Conservation (phyloP, 2,113 vertebrate species). For the Melanostigma gelatinosum region DNA sequence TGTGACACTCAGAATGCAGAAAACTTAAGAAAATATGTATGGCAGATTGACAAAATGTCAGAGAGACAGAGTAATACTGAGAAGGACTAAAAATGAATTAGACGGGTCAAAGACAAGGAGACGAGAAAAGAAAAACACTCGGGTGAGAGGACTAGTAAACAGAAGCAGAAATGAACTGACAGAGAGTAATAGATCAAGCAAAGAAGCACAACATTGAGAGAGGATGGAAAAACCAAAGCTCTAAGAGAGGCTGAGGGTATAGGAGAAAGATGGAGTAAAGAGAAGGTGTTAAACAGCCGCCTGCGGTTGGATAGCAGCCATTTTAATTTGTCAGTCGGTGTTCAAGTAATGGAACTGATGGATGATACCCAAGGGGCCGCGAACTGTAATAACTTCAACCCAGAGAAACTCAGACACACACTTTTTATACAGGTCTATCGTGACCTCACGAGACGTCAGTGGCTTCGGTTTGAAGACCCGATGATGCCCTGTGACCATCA, state of each 20-base stretch:
- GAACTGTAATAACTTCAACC: slow-evolving; percentile 11
- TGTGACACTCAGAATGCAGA: background rate
- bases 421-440: background rate
- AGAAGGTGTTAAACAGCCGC: background rate
- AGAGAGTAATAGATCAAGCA: background rate
- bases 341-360: slow-evolving; percentile 44
- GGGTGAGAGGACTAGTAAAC: background rate
- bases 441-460: no score
- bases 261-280: background rate
- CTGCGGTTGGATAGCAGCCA: slow-evolving; percentile 13
- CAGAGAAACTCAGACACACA: slow-evolving; percentile 1
- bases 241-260: background rate
- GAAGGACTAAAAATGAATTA: slow-evolving; percentile 6
- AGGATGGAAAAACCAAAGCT: background rate
- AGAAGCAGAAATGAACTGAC: slow-evolving; percentile 2
- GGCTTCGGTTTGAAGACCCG: no score
- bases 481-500: no score
- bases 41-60: background rate
- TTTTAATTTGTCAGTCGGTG: slow-evolving; percentile 40
- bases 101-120: background rate
- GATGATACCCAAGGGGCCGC: slow-evolving; percentile 17
- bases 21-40: background rate
- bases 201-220: background rate
- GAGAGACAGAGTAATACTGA: background rate
- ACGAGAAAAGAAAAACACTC: background rate